Base-by-base conservation (phyloP, 2,888 invertebrate species). In the Plemyria rubiginata region DNA sequence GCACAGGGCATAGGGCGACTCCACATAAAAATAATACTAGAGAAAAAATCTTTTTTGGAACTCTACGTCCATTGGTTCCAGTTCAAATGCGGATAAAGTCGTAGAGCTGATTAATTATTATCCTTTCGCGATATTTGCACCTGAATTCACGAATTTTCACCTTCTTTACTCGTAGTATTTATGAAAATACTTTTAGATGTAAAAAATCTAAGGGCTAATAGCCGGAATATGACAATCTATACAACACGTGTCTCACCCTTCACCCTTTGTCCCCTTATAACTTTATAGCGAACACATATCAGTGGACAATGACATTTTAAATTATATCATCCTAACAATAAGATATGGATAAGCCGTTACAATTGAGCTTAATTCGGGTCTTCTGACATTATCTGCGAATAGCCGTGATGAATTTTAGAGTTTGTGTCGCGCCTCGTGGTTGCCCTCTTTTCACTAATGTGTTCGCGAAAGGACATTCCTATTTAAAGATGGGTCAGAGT, bases 271-370 rank as follows among this genome's bases (percentile, higher is more conserved):
- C 82, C 84, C 84, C 79, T 79, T 80, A 84, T 82, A 84, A 84
- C 76, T 84, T 81, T 82, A 82, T 82, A 83, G 80, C 74, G 74
- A 80, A 78, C 53, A 53, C 52, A 58, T 52, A 50, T 51, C 51
- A 48, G 71, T 41, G 74, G 77, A 90, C 89, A 88, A 88, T 88
- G 82, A 79, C 81, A 84, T 84, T 90, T 91, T 86, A 90, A 90
- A 90, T 89, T 85, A 11, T 88, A 82, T 82, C 84, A 84, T 82
- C 82, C 78, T 79, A 79, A 66, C 66, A 67, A 70, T 70, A 68
- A 64, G 62, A 67, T 68, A 66, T 68, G 66, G 67, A 64, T 65
- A 51, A 50, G 63, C 53, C 51, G 57, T 46, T 70, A 88, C 86
- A 86, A 86, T 86, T 67, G 79, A 67, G 78, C 71, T 80, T 83